Percentiles rank a stretch among this genome's conserved stretches.
phyloP scores from a whole-genome alignment of 1,140 invertebrate genomes.

The Trachymyrmex cornetzi region DNA sequence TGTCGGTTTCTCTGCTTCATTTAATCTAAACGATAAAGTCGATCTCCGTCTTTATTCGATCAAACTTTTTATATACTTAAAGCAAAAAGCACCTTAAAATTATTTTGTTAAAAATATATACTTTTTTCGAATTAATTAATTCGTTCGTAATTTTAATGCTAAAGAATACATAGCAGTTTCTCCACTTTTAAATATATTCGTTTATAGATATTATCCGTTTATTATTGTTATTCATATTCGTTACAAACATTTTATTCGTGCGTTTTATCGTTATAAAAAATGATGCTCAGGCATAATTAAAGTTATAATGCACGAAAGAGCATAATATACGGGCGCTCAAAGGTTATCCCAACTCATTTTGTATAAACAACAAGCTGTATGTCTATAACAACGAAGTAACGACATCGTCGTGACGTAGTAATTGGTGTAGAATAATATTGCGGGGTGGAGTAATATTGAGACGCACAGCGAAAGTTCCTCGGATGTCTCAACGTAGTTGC shows the following conservation, averaged over 20 bases:
- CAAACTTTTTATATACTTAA: constrained; percentile 1
- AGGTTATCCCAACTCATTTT: constrained; percentile 57
- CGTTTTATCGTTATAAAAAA: background rate
- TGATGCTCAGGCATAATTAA: background rate
- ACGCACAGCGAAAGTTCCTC: constrained; percentile 4
- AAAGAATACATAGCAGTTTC: background rate
- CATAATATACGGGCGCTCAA: constrained; percentile 27
- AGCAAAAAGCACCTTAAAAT: background rate
- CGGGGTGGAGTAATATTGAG: constrained; percentile 42
- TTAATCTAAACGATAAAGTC: constrained; percentile 33
- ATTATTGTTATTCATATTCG: background rate
- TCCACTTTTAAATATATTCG: background rate
- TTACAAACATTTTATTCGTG: background rate
- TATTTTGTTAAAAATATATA: background rate
- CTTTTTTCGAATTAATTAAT: constrained; percentile 16
- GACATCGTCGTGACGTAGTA: constrained; percentile 51
- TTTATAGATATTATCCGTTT: background rate
- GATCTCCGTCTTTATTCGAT: background rate
- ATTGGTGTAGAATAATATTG: constrained; percentile 52
- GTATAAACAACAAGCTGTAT: constrained; percentile 39
- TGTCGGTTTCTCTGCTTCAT: constrained; percentile 14
- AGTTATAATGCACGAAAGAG: constrained; percentile 26
- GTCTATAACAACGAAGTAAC: constrained; percentile 39
- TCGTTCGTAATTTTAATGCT: background rate
- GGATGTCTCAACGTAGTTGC: background rate